Base-by-base conservation (phyloP, 2,113 vertebrate genomes). In the Aplodontia rufa region DNA sequence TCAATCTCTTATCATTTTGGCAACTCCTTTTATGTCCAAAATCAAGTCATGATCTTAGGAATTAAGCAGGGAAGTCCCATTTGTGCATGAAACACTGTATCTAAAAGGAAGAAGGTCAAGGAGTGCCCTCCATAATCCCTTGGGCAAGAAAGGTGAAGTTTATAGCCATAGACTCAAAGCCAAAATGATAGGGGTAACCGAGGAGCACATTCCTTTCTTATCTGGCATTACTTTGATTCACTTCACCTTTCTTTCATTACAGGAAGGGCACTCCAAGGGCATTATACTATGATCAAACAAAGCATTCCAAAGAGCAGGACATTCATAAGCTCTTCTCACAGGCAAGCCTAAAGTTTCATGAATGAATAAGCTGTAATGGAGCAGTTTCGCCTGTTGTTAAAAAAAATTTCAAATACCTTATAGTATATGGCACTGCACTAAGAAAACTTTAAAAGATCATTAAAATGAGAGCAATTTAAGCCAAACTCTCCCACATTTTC, bases 211-310 rank as follows among this genome's bases (percentile, higher is more conserved):
- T 98, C 98, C 96, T 97, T 64, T 93, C 98, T 98, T 99, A 98
- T 98, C 98, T 98, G 95, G 72, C 87, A 97, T 97, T 81, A 94
- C 92, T 97, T 85, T 97, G 97, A 98, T 94, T 97, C 94, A 93
- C 68, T 98, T 96, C 95, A 97, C 97, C 98, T 98, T 98, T 96
- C 96, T 96, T 97, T 98, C 96, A 97, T 94, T 97, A 98, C 97
- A 98, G 98, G 97, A 99, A 98, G 98, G 98, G 97, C 97, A 98
- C 79, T 95, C 95, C 88, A 98, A 98, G 98, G 98, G 94, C 97
- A 98, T 88, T 96, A 69, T 84, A 91, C 81, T 96, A 90, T 87
- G 86, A 97, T 97, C 97, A 98, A 97, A 98, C 96, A 98, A 87
- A 96, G 96, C 97, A 97, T 97, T 97, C 97, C 96, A 97, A 92